Evolutionary conservation across 2,888 invertebrate genomes (phyloP), one percentile per base, ranked within the genome.

Genomic region (Caenorhabditis zanzibari): DNA sequence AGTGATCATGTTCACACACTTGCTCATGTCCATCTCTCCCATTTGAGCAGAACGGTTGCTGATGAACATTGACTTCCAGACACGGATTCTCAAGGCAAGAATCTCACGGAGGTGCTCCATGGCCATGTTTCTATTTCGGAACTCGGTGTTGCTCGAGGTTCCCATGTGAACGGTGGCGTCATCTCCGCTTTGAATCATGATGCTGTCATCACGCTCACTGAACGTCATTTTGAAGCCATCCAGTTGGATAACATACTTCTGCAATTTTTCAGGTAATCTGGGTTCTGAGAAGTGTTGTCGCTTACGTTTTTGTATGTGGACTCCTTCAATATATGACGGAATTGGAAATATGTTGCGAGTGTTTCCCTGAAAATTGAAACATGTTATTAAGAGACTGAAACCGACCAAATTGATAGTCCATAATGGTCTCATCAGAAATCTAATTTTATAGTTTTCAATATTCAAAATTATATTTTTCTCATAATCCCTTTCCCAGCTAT

Each of bases 131-230:
- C 79, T 63, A 24, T 38, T 35, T 19, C 44, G 71, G 38, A 69
- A 59, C 19, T 41, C 24, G 2, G 26, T 22, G 49, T 69, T 68
- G 58, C n/a, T 68, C 0, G 66, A 32, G 38, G 59, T 56, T 38
- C 71, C 71, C 56, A 56, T 47, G 56, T 44, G 69, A 16, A 77
- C 69, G 12, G 69, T 61, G 38, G 69, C 41, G 7, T 77, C 77
- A 4, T n/a, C 44, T 0, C 6, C 68, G 12, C 41, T 49, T 0
- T 61, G 24, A 12, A 77, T 71, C 32, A 71, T 44, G 2, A 47
- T 14, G 63, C 77, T 71, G 56, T 79, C 79, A 6, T 79, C 71
- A 14, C 63, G 59, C 64, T 79, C 79, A 9, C 69, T 69, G 56
- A 64, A 79, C 22, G 22, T 44, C 44, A 63, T 22, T 22, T 56